phyloP scores from a whole-genome alignment of 1,140 invertebrate genomes.

The Probaryconus sp. region DNA sequence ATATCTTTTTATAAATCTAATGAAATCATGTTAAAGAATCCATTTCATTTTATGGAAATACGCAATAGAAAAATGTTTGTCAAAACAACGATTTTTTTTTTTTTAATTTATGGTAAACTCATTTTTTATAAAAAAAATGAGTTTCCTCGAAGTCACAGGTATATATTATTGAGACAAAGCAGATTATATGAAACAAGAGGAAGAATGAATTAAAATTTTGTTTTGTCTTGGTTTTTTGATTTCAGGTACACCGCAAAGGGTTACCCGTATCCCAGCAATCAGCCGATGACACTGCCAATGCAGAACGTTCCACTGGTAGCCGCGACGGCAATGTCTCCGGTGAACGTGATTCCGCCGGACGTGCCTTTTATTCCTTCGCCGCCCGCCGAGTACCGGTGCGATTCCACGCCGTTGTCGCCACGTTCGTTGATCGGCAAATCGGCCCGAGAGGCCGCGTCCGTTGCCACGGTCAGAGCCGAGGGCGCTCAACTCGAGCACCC shows the following conservation, averaged over 20 bases:
- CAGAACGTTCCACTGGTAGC: conserved; percentile 71
- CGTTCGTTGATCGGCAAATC: conserved; percentile 69
- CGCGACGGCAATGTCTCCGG: conserved; percentile 66
- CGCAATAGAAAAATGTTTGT: too few species aligned
- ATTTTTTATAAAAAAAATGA: too few species aligned
- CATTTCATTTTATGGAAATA: too few species aligned
- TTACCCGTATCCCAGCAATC: conserved; percentile 81
- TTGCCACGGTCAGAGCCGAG: conserved; percentile 45
- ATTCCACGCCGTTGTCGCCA: conserved; percentile 69
- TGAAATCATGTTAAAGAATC: too few species aligned
- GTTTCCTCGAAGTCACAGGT: too few species aligned
- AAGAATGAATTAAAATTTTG: too few species aligned
- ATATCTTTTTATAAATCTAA: too few species aligned
- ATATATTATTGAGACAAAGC: too few species aligned
- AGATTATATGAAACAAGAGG: too few species aligned
- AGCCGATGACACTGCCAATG: conserved; percentile 65
- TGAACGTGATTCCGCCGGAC: conserved; percentile 77
- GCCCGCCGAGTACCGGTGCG: conserved; percentile 77
- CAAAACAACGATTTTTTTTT: too few species aligned
- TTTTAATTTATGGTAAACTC: too few species aligned
- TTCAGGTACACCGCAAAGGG: conserved; percentile 88
- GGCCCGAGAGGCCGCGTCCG: conserved; percentile 66
- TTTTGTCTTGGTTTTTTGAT: conserved; percentile 74
- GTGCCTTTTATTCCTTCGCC: conserved; percentile 84
- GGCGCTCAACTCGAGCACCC: conserved; percentile 79